phyloP scores from a whole-genome alignment of 2,888 invertebrate genomes.

The Peribatodes rhomboidaria region DNA sequence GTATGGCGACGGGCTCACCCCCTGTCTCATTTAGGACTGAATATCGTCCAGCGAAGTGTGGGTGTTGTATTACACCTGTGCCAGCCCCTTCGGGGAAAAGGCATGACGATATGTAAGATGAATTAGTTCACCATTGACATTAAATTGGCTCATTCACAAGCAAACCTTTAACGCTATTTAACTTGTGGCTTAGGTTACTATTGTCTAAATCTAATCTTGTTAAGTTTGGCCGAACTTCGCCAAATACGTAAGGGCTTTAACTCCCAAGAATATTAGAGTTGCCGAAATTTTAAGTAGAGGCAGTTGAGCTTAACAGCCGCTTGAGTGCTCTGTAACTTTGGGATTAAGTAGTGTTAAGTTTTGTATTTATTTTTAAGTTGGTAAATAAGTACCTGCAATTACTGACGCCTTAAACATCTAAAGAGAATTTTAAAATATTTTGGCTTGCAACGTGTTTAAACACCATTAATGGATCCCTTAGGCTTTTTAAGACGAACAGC shows the following conservation, averaged over 20 bases:
- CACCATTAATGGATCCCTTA: no score
- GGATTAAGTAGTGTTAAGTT: constrained; percentile 16
- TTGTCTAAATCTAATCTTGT: constrained; percentile 21
- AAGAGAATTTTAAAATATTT: no score
- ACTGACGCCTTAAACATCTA: background rate
- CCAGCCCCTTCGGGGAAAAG: no score
- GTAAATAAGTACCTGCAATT: background rate
- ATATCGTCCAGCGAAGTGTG: no score
- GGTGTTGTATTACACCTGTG: no score
- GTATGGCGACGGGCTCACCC: no score
- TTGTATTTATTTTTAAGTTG: constrained; percentile 1
- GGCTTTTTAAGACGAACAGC: no score
- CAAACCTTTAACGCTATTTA: constrained; percentile 5
- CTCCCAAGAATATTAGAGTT: constrained; percentile 28
- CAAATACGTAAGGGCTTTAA: constrained; percentile 29
- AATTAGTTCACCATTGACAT: no score
- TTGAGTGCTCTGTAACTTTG: constrained; percentile 27
- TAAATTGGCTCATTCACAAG: no score
- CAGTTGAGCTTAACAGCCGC: constrained; percentile 22
- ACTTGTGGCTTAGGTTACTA: constrained; percentile 7
- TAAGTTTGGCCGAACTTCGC: constrained; percentile 15
- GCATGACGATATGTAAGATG: no score
- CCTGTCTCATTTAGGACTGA: no score
- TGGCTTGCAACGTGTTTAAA: no score
- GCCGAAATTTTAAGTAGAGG: constrained; percentile 28